A percentile compares a stretch with the other conserved stretches of the same genome.
Conservation (phyloP, 2,113 vertebrate species). For the Gulo gulo region DNA sequence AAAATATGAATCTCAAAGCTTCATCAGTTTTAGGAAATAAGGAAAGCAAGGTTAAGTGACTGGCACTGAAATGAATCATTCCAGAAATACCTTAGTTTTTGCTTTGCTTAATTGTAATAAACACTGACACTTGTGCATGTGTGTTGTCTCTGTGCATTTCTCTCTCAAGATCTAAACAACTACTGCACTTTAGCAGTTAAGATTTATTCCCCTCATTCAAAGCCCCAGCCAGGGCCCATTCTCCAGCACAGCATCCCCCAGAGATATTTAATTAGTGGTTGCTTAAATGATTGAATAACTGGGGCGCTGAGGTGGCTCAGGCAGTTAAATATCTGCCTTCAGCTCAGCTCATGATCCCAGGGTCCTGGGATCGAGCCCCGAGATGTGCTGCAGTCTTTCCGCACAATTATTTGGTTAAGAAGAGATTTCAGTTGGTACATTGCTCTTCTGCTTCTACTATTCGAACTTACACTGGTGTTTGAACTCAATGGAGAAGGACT, state of each 20-base stretch:
- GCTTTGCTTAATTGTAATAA: background rate
- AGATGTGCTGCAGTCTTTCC: background rate
- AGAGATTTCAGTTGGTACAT: constrained; percentile 5
- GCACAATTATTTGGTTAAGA: constrained; percentile 50
- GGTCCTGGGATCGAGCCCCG: background rate
- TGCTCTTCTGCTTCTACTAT: background rate
- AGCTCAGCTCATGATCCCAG: background rate
- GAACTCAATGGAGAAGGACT: background rate
- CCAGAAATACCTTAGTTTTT: background rate
- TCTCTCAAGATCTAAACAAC: background rate
- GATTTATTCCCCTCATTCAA: background rate
- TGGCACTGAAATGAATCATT: background rate
- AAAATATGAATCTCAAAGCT: constrained; percentile 4
- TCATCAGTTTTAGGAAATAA: background rate
- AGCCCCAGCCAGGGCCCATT: background rate
- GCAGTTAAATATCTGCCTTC: background rate
- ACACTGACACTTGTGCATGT: background rate
- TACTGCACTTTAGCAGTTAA: background rate
- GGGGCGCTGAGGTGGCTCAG: background rate
- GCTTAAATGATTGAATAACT: background rate
- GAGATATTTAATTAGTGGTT: background rate
- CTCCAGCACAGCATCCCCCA: background rate
- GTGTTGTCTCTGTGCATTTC: background rate
- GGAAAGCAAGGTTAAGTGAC: background rate
- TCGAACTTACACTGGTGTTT: background rate